Evolutionary conservation across 2,888 invertebrate species (phyloP), one percentile per base, ranked within the genome.

Genomic region (Brenthis ino): DNA sequence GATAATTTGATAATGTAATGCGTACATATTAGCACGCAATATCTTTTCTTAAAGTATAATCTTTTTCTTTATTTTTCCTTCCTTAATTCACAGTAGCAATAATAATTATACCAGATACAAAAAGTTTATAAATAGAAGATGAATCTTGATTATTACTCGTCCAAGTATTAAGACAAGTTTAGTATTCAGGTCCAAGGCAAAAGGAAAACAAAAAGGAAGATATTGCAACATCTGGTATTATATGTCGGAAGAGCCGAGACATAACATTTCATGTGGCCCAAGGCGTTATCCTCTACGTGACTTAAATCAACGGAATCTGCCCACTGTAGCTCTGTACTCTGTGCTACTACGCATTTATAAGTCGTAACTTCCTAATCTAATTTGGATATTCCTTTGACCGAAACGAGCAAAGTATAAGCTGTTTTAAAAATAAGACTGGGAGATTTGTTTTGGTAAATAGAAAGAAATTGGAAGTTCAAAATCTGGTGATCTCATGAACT

Each of bases 201-300:
- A 61, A 51, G 61, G 51, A 61, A 28, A 61, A 61, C n/a, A 12
- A 28, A 20, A 28, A 37, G 37, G 51, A 61, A 28, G n/a, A 2
- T 16, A n/a, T 1, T 3, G 14, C 6, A 51, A 2, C n/a, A 43
- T 14, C 6, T 8, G 5, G 14, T 6, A 12, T 37, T 20, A 50
- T 8, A 3, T n/a, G 33, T 47, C 51, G 16, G 14, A 53, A 43
- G 56, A 51, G 6, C 57, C 24, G 37, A 33, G 14, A 16, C 16
- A 28, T n/a, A 14, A 50, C 8, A 24, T 11, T 16, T 1, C 37
- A 61, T 56, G 55, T 61, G 24, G 65, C 47, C 51, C 65, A 69
- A 65, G 60, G 65, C 12, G 28, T 61, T 50, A 47, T 57, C 56
- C 68, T 68, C 43, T 47, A 55, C 50, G n/a, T 12, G 48, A 14